Conservation (phyloP, 1,140 invertebrate species). For the fruit fly (Drosophila melanogaster) region Release_6_plus_ISO1_MT NT_037436.4:10823501-10824000, state of each 20-base stretch:
- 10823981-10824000: constrained; percentile 64
- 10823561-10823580: no score
- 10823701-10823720: neutral
- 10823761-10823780: constrained; percentile 44
- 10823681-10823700: neutral
- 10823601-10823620: no score
- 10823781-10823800: constrained; percentile 18
- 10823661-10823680: no score
- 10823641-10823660: neutral
- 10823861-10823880: constrained; percentile 61
- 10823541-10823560: neutral
- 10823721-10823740: neutral
- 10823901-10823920: constrained; percentile 59
- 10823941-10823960: constrained; percentile 44
- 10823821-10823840: constrained; percentile 42
- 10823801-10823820: constrained; percentile 37
- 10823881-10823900: constrained; percentile 62
- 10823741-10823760: constrained; percentile 11
- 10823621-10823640: neutral
- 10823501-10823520: neutral
- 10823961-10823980: constrained; percentile 14
- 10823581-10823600: no score
- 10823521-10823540: neutral
- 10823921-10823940: constrained; percentile 44
- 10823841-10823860: constrained; percentile 48